A percentile compares a stretch with the other conserved stretches of the same genome.
Evolutionary conservation across 2,888 invertebrate genomes (phyloP).

Genomic region (Netelia fuscicornis): DNA sequence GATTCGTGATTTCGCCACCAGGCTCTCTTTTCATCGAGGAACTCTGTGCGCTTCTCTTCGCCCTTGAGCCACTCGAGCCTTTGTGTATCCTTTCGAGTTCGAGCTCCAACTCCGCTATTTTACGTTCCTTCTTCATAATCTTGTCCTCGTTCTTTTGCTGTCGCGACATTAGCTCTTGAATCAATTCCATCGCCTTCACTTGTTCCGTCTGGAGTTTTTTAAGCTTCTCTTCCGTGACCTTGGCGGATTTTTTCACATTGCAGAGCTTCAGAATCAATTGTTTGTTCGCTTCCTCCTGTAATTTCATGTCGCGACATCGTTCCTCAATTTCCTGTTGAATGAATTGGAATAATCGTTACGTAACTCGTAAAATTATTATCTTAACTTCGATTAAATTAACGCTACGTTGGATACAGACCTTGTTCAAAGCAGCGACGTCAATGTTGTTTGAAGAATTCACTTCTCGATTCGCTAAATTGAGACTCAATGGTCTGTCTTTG

Average conservation of each 20-base stretch:
- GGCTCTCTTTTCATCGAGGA: conserved; percentile 73
- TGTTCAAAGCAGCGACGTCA: conserved; percentile 74
- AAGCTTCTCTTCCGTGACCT: conserved; percentile 79
- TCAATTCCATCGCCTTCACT: conserved; percentile 87
- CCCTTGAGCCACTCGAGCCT: conserved; percentile 66
- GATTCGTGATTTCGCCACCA: conserved; percentile 74
- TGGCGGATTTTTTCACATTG: conserved; percentile 76
- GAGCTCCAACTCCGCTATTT: conserved; percentile 78
- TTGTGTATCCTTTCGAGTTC: conserved; percentile 72
- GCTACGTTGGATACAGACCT: conserved; percentile 72
- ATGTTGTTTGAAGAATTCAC: conserved; percentile 63
- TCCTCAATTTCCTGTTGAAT: conserved; percentile 78
- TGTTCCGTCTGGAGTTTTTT: conserved; percentile 86
- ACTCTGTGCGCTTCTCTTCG: conserved; percentile 58
- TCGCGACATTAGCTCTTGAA: conserved; percentile 87
- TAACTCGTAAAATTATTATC: not conserved
- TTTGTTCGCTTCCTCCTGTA: conserved; percentile 80
- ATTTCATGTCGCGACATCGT: conserved; percentile 76
- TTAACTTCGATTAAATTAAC: not conserved
- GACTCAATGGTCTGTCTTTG: conserved; percentile 71
- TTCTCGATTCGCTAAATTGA: conserved; percentile 58
- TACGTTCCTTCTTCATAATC: conserved; percentile 76
- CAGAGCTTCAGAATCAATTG: conserved; percentile 80
- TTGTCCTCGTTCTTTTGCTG: conserved; percentile 86
- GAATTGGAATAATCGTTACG: not conserved